Evolutionary conservation across 2,888 invertebrate species (phyloP), one percentile per base, ranked within the genome.

Genomic region (Steinernema carpocapsae): DNA sequence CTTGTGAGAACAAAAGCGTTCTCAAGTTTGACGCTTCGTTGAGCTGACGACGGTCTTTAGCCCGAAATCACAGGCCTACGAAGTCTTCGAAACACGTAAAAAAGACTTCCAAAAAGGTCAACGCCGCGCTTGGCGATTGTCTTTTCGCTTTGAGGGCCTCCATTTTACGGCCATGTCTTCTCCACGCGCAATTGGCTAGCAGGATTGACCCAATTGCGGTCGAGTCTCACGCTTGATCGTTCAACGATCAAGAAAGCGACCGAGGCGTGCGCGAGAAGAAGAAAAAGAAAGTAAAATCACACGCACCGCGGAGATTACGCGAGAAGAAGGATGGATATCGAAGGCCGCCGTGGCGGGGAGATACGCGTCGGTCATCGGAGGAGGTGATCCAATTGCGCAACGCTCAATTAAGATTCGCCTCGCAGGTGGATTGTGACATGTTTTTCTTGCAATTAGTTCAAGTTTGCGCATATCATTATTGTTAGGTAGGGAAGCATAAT

Each of bases 141-240:
- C 64, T 64, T 32, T 32, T 24, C 64, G 64, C 14, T 32, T 29
- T 64, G 64, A 32, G 64, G 29, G 64, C 64, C 48, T 17, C 4
- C 64, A 32, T 64, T 37, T 64, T 26, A 64, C 64, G 64, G 24
- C 10, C 29, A 64, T n/a, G n/a, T n/a, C n/a, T n/a, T 29, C 29
- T 64, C 24, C 64, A 64, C 64, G 64, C 64, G 64, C 64, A 64
- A 64, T 64, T 64, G 64, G 64, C 64, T 64, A 29, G 12, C 64
- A 64, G 64, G 14, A 64, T 64, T 64, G 64, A 64, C 64, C 64
- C 29, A 29, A 32, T 29, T 64, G 24, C 64, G 64, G 29, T 22
- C 19, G 48, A 19, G 22, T 64, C 64, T 64, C 64, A 64, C 64
- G 64, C 64, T 29, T 64, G 64, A 64, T 64, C 64, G 64, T 64